Evolutionary conservation across 2,113 vertebrate species (phyloP), one percentile per base, ranked within the genome.

Genomic region (Erythrocercus mccallii): DNA sequence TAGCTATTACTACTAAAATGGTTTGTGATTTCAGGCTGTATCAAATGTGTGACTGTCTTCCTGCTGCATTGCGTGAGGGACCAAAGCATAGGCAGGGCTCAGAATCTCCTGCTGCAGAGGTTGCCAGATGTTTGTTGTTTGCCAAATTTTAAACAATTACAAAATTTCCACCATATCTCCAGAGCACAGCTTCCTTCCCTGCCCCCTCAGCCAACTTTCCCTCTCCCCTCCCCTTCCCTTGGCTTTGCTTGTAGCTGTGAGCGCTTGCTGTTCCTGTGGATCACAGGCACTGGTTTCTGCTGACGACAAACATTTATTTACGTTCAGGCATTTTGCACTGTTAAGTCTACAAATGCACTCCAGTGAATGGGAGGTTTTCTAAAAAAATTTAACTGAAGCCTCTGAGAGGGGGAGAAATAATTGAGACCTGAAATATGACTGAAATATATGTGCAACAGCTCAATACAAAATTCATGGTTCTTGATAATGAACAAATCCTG

Each of bases 131-230:
- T 88, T 94, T 91, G 77, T 94, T 12, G 8, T 88, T 96, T 94
- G 96, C 95, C 94, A 95, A 9, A 90, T 88, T 88, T 94, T 90
- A 95, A 96, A 96, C 94, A 97, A 94, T 95, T 88, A 88, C 64
- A 94, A 86, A 95, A 86, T 93, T 92, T 95, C 64, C 45, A 97
- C 95, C 86, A 23, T 96, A 92, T 95, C 94, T 95, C 71, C n/a
- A 68, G 91, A 94, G 91, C 64, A 12, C 94, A 97, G 92, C 80
- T 96, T 97, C 95, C 95, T 96, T 96, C 94, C 94, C 91, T 92
- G 70, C 94, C 94, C 94, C 76, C 82, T 95, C 6, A 0, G 93
- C 93, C 94, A 95, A 91, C 91, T 92, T 83, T 93, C 50, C 76
- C 71, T 31, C 78, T 65, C 78, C 79, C 92, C 48, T 73, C 95